These are phyloP conservation scores for Neodiprion pinetum DNA, from an alignment of 1,140 invertebrate genomes.

Conservation along the genomic window DNA sequence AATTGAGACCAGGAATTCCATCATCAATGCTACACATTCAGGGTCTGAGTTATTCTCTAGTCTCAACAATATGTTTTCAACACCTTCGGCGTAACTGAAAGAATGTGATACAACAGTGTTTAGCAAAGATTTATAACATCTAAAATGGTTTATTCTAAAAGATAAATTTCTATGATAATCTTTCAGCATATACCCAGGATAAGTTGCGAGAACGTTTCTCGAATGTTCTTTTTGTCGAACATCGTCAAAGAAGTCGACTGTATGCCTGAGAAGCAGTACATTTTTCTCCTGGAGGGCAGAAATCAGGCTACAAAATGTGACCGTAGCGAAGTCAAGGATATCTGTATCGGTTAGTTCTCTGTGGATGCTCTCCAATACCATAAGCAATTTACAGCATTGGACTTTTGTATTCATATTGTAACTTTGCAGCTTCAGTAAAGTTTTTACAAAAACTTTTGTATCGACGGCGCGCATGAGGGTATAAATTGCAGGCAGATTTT, in stretches of 20 bases:
- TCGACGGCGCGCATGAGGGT: constrained; percentile 70
- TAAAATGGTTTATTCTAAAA: too few species aligned
- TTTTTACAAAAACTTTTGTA: constrained; percentile 67
- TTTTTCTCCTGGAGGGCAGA: constrained; percentile 60
- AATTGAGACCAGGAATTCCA: constrained; percentile 63
- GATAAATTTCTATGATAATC: neutral
- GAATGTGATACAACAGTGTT: neutral
- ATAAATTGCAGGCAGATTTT: constrained; percentile 72
- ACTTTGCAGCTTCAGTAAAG: constrained; percentile 63
- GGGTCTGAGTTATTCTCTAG: constrained; percentile 48
- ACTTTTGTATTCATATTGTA: constrained; percentile 57
- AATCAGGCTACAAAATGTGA: constrained; percentile 60
- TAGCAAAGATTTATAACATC: too few species aligned
- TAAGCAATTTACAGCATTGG: constrained; percentile 64
- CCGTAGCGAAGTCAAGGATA: constrained; percentile 59
- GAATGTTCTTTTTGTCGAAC: constrained; percentile 53
- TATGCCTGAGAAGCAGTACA: constrained; percentile 59
- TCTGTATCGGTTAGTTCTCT: constrained; percentile 60
- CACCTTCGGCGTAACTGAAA: constrained; percentile 45
- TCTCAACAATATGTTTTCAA: constrained; percentile 43
- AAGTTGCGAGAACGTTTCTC: constrained; percentile 39
- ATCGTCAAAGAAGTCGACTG: constrained; percentile 66
- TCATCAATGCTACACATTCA: constrained; percentile 59
- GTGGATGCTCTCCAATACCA: constrained; percentile 64
- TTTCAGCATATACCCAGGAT: constrained; percentile 34